phyloP scores from a whole-genome alignment of 2,888 invertebrate genomes.

The Polyploca ridens region DNA sequence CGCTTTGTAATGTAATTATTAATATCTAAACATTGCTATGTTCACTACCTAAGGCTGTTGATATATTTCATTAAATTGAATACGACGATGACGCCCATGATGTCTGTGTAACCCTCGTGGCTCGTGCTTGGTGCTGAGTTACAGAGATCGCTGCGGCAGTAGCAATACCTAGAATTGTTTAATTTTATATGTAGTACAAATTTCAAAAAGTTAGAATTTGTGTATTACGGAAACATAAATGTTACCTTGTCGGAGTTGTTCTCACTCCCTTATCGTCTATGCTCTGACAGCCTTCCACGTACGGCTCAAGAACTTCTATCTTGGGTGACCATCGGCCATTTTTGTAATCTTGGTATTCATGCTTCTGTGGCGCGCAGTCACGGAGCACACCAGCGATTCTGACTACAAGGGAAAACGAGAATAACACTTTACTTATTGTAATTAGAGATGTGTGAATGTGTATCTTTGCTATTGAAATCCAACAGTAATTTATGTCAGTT shows the following conservation, averaged over 20 bases:
- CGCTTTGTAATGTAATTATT: conserved; percentile 26
- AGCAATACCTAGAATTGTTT: conserved; percentile 86
- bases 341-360: conserved; percentile 85
- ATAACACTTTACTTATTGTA: conserved; percentile 12
- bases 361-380: conserved; percentile 90
- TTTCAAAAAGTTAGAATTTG: no score
- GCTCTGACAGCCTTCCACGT: conserved; percentile 88
- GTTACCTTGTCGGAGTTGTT: conserved; percentile 81
- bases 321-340: conserved; percentile 87
- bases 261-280: conserved; percentile 87
- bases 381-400: conserved; percentile 85
- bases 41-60: conserved; percentile 77
- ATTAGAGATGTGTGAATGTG: not conserved
- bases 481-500: not conserved
- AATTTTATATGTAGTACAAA: not conserved
- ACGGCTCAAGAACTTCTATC: conserved; percentile 88
- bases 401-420: conserved; percentile 69
- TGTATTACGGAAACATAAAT: no score
- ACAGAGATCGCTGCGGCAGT: conserved; percentile 90
- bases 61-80: conserved; percentile 86
- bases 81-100: conserved; percentile 86
- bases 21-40: conserved; percentile 26
- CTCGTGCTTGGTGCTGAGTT: conserved; percentile 84
- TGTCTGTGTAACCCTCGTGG: conserved; percentile 82
- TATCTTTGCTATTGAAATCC: conserved; percentile 6